These are phyloP conservation scores for Perccottus glenii DNA, from an alignment of 2,113 vertebrate species.

Conservation along the genomic window DNA sequence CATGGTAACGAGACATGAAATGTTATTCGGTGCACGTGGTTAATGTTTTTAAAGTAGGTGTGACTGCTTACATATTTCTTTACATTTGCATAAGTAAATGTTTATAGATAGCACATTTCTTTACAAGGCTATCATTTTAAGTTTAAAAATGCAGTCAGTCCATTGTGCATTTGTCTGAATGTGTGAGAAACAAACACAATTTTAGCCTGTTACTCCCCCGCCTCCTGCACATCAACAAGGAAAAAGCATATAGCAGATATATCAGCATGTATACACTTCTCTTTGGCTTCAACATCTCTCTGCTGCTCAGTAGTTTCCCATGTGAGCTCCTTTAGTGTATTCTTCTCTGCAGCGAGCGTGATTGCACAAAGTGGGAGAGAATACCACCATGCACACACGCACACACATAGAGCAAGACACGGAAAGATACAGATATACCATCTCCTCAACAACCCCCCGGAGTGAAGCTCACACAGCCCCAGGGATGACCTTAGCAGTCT, in stretches of 20 bases:
- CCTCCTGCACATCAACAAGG: background rate
- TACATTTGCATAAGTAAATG: too few relatives aligned
- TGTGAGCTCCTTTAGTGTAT: conserved; percentile 7
- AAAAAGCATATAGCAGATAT: conserved; percentile 11
- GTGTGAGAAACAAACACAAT: background rate
- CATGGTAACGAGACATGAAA: too few relatives aligned
- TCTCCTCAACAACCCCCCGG: conserved; percentile 45
- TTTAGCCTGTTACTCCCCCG: conserved; percentile 1
- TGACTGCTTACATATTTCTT: too few relatives aligned
- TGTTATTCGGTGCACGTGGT: too few relatives aligned
- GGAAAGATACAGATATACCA: conserved; percentile 1
- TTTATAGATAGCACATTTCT: too few relatives aligned
- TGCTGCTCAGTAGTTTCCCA: background rate
- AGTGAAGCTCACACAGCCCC: conserved; percentile 48
- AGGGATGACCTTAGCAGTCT: conserved; percentile 66
- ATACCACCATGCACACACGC: background rate
- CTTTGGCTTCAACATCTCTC: conserved; percentile 16
- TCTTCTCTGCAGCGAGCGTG: conserved; percentile 11
- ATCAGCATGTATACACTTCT: conserved; percentile 16
- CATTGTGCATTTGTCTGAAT: background rate
- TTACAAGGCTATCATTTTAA: too few relatives aligned
- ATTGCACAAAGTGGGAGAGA: background rate
- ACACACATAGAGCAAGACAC: background rate
- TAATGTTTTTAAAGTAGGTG: too few relatives aligned
- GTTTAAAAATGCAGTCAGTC: too few relatives aligned